phyloP scores from a whole-genome alignment of 2,888 invertebrate species.

The Drosophila atripex region DNA sequence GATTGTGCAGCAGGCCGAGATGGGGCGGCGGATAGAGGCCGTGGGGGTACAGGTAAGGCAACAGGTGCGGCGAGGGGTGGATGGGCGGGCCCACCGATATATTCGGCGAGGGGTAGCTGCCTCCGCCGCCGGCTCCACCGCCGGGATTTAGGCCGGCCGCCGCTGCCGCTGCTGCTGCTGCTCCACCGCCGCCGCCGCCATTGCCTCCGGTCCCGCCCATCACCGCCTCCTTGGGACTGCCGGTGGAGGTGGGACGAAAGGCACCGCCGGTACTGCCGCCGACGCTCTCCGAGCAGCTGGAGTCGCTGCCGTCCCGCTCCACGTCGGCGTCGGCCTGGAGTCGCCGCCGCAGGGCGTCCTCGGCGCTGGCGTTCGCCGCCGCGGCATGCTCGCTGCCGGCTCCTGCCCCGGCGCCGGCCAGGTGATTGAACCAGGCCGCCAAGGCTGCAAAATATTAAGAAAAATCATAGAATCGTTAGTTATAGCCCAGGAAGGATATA shows the following conservation, averaged over 20 bases:
- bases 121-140: slow-evolving; percentile 50
- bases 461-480: too few species aligned
- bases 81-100: slow-evolving; percentile 97
- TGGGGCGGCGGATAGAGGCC: slow-evolving; percentile 94
- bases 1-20: slow-evolving; percentile 87
- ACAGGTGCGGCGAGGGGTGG: slow-evolving; percentile 93
- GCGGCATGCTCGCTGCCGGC: slow-evolving; percentile 85
- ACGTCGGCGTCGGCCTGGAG: slow-evolving; percentile 86
- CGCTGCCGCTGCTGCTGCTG: slow-evolving; percentile 48
- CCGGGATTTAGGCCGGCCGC: slow-evolving; percentile 77
- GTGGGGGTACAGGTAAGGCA: slow-evolving; percentile 96
- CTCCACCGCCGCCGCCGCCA: slow-evolving; percentile 29
- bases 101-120: slow-evolving; percentile 92
- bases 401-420: slow-evolving; percentile 84
- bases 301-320: slow-evolving; percentile 88
- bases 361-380: slow-evolving; percentile 78
- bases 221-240: slow-evolving; percentile 85
- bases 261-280: slow-evolving; percentile 84
- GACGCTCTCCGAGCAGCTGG: slow-evolving; percentile 89
- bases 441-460: slow-evolving; percentile 75
- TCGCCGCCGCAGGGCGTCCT: slow-evolving; percentile 83
- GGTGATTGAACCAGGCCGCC: slow-evolving; percentile 88
- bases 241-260: slow-evolving; percentile 84
- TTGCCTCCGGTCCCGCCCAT: slow-evolving; percentile 62
- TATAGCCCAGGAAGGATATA: too few species aligned